Conservation (phyloP, 2,888 invertebrate genomes). For the Ornithoptera alexandrae region DNA sequence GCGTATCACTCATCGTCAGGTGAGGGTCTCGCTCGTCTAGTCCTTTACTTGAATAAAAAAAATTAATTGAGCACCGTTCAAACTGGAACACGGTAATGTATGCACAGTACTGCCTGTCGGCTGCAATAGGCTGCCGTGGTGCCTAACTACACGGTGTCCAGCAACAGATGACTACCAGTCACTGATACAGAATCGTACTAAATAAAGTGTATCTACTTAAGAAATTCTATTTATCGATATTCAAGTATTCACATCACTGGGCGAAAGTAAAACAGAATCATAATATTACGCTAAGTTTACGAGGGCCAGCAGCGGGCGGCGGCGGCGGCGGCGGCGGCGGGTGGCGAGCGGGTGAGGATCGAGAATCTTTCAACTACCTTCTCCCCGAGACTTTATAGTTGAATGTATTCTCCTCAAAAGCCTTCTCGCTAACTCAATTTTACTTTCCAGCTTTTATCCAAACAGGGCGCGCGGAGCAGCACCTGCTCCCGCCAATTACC, state of each 20-base stretch:
- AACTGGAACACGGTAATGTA: too few species aligned
- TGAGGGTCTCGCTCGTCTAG: too few species aligned
- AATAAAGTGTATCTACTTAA: too few species aligned
- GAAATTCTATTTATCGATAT: constrained; percentile 7
- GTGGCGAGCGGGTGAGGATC: constrained; percentile 5
- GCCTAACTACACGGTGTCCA: too few species aligned
- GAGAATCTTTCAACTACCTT: constrained; percentile 26
- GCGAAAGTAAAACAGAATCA: constrained; percentile 30
- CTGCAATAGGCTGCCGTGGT: too few species aligned
- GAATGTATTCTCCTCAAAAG: constrained; percentile 30
- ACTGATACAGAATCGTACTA: too few species aligned
- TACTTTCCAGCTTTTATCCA: constrained; percentile 25
- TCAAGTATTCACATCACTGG: constrained; percentile 9
- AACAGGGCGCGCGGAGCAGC: constrained; percentile 3
- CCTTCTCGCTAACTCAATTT: constrained; percentile 26
- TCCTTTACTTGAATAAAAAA: too few species aligned
- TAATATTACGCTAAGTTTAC: constrained; percentile 40
- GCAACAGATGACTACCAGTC: too few species aligned
- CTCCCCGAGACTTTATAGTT: constrained; percentile 30
- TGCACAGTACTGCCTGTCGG: too few species aligned
- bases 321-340: neutral
- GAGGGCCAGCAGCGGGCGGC: constrained; percentile 26
- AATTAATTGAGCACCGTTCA: too few species aligned
- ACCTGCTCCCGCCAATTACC: constrained; percentile 19
- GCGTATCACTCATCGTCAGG: too few species aligned